Conservation (phyloP, 2,888 invertebrate species). For the Lasioglossum calceatum region DNA sequence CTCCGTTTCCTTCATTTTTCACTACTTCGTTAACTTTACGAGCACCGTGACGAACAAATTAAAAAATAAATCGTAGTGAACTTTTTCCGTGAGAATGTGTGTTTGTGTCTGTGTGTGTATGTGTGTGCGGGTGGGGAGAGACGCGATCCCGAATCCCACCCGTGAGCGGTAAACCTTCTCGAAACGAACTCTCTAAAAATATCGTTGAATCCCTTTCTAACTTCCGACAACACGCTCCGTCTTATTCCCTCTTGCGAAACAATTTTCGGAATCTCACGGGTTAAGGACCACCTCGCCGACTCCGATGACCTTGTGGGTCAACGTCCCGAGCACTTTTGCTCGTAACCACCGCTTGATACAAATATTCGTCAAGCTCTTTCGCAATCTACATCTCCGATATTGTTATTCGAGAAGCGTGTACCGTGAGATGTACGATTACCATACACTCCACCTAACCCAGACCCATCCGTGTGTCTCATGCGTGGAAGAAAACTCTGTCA, state of each 20-base stretch:
- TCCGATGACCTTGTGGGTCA: not conserved
- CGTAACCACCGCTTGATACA: not conserved
- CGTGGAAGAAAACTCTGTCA: not conserved
- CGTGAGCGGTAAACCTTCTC: not conserved
- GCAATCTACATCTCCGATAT: not conserved
- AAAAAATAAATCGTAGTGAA: constrained; percentile 9
- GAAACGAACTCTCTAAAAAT: constrained; percentile 23
- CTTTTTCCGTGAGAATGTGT: not conserved
- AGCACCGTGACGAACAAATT: constrained; percentile 25
- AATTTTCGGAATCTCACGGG: not conserved
- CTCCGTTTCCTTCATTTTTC: not conserved
- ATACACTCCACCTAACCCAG: not conserved
- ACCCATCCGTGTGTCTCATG: not conserved
- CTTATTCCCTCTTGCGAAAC: constrained; percentile 15
- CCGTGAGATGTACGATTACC: not conserved
- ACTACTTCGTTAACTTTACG: not conserved
- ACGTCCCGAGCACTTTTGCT: constrained; percentile 1
- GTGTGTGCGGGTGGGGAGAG: not conserved
- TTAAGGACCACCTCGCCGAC: not conserved
- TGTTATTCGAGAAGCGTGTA: not conserved
- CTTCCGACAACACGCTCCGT: not conserved
- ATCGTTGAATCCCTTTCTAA: constrained; percentile 19
- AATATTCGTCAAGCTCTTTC: not conserved
- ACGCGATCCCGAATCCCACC: not conserved
- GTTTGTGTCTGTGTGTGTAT: not conserved